Conservation (phyloP, 1,140 invertebrate genomes). For the Luehdorfia chinensis region DNA sequence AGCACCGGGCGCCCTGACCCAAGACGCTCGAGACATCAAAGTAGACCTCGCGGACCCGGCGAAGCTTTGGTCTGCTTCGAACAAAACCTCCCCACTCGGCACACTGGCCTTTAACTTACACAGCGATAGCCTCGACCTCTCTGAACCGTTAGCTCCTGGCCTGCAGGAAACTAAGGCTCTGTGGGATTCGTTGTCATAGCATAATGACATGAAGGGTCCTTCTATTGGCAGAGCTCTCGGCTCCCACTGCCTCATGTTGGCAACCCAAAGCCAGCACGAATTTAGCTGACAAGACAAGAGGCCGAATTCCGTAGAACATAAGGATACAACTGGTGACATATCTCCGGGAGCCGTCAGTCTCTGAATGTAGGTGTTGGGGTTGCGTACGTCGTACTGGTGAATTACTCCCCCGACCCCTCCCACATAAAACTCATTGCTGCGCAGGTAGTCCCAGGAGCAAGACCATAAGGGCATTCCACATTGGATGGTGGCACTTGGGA, state of each 20-base stretch:
- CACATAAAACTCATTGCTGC: slow-evolving; percentile 84
- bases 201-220: slow-evolving; percentile 85
- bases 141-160: slow-evolving; percentile 71
- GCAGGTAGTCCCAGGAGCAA: slow-evolving; percentile 86
- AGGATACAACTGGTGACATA: slow-evolving; percentile 79
- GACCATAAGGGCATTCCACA: slow-evolving; percentile 86
- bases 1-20: slow-evolving; percentile 39
- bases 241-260: slow-evolving; percentile 56
- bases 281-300: slow-evolving; percentile 88
- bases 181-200: slow-evolving; percentile 81
- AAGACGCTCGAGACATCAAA: slow-evolving; percentile 47
- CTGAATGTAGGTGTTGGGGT: slow-evolving; percentile 63
- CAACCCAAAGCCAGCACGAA: slow-evolving; percentile 83
- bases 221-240: slow-evolving; percentile 79
- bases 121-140: slow-evolving; percentile 80
- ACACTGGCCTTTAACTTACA: slow-evolving; percentile 63
- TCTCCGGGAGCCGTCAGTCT: slow-evolving; percentile 31
- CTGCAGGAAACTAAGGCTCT: slow-evolving; percentile 81
- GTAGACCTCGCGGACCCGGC: slow-evolving; percentile 40
- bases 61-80: slow-evolving; percentile 51
- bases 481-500: slow-evolving; percentile 66
- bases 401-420: slow-evolving; percentile 84
- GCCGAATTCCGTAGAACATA: slow-evolving; percentile 80
- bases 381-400: slow-evolving; percentile 85
- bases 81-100: slow-evolving; percentile 58